Evolutionary conservation across 2,797 vertebrate species (phyloP), one percentile per base, ranked within the genome.

Genomic region (Chloroceryle inda): DNA sequence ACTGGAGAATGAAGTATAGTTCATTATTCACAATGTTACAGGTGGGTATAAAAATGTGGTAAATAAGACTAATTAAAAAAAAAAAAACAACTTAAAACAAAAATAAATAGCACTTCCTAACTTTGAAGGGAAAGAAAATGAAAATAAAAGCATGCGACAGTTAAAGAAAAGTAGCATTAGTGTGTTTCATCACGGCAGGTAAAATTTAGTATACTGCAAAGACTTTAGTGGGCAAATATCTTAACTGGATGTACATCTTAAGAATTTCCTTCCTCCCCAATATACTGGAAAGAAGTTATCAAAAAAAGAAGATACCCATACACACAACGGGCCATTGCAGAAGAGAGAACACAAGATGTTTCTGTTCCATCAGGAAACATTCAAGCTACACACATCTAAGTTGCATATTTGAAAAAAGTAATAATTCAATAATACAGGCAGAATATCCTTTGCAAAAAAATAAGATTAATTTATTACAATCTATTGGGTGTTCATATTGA

Each of bases 331-430:
- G 33, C 27, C 63, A 79, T 10, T 85, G 26, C 72, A 56, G 24
- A 61, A 37, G 17, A 73, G 11, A 52, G 29, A 50, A 69, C 50
- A 61, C 13, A 47, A 84, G 26, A 74, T 63, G 44, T 71, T 94
- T 81, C 52, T 84, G 13, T 53, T 82, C 73, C 35, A 71, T 50
- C 13, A 67, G 66, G 69, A 84, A 84, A n/a, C 13, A 26, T 31
- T 77, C 33, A 67, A 91, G 35, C 33, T 68, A 35, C 40, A 53
- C 19, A 37, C 2, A 49, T 18, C 20, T 47, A 21, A 59, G 15
- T 3, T 24, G 5, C 8, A 37, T 19, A 26, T 47, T 63, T 1
- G 3, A n/a, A 1, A 63, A 13, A 53, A n/a, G 31, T 5, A 49
- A 27, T 8, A 50, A 52, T 29, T 61, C 21, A 58, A 37, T 33